Evolutionary conservation across 2,797 vertebrate species (phyloP).

Genomic region (Macroramphosus scolopax): DNA sequence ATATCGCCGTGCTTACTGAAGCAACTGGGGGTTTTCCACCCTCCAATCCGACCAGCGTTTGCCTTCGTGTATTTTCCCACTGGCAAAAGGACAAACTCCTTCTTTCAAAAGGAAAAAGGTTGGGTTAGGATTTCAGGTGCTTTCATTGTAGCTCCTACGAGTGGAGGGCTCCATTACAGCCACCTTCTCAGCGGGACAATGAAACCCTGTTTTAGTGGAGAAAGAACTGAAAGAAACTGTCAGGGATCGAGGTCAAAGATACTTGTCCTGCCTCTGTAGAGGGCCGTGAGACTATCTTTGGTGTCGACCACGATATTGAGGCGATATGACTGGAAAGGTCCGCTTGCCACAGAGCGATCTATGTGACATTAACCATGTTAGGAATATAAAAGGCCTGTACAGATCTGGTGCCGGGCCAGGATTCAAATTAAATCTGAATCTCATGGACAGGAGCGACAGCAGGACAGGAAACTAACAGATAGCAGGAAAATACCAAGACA

Average conservation of each 20-base stretch:
- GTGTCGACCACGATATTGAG: constrained; percentile 32
- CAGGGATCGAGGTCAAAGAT: constrained; percentile 56
- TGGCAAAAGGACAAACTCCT: constrained; percentile 55
- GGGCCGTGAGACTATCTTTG: constrained; percentile 57
- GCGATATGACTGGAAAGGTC: constrained; percentile 22
- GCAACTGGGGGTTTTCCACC: too few species aligned
- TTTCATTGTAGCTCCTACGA: constrained; percentile 54
- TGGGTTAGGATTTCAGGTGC: constrained; percentile 69
- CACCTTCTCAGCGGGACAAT: constrained; percentile 68
- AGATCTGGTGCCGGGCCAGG: too few species aligned
- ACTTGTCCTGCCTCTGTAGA: constrained; percentile 26
- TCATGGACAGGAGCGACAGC: constrained; percentile 47
- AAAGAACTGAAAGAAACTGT: constrained; percentile 37
- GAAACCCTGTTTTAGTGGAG: constrained; percentile 64
- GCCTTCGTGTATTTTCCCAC: constrained; percentile 54
- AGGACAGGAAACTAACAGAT: constrained; percentile 48
- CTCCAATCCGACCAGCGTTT: too few species aligned
- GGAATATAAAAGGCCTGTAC: too few species aligned
- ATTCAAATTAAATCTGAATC: too few species aligned
- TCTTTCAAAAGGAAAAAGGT: constrained; percentile 58
- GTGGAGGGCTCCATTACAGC: constrained; percentile 66
- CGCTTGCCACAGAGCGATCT: constrained; percentile 8
- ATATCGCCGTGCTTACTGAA: too few species aligned
- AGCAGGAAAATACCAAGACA: constrained; percentile 33
- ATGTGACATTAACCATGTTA: too few species aligned